Conservation (phyloP, 2,797 vertebrate species). For the Rhinella marina region DNA sequence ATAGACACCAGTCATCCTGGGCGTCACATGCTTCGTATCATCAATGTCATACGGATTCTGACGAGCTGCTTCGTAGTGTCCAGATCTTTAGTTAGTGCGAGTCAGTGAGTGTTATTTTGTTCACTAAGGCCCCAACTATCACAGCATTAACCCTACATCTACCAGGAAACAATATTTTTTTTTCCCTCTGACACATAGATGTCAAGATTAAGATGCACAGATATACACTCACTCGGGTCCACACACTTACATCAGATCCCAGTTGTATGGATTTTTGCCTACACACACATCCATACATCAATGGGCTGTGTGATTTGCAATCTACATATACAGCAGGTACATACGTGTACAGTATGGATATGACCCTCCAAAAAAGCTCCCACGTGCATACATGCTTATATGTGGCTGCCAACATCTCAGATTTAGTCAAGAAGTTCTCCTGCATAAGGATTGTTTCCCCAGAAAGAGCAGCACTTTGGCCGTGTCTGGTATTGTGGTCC, state of each 20-base stretch:
- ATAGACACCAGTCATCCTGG: background rate
- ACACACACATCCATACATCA: background rate
- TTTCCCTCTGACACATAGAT: background rate
- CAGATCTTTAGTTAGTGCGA: background rate
- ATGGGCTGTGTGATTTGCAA: background rate
- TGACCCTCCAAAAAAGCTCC: background rate
- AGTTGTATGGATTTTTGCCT: background rate
- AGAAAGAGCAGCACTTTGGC: background rate
- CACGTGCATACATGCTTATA: background rate
- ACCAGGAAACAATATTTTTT: no score
- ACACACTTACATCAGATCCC: no score
- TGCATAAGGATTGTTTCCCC: no score
- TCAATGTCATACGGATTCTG: slow-evolving; percentile 1
- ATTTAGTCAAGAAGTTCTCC: no score
- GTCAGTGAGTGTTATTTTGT: background rate
- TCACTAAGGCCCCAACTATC: background rate
- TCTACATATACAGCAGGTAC: background rate
- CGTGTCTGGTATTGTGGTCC: background rate
- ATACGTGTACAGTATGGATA: background rate
- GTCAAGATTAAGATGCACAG: background rate
- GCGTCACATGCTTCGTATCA: background rate
- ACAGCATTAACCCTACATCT: background rate
- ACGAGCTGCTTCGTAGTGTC: background rate
- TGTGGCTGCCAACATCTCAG: background rate
- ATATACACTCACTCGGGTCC: no score